A percentile compares a stretch with the other conserved stretches of the same genome.
Evolutionary conservation across 1,140 invertebrate genomes (phyloP).

Genomic region (Drosophila varians): DNA sequence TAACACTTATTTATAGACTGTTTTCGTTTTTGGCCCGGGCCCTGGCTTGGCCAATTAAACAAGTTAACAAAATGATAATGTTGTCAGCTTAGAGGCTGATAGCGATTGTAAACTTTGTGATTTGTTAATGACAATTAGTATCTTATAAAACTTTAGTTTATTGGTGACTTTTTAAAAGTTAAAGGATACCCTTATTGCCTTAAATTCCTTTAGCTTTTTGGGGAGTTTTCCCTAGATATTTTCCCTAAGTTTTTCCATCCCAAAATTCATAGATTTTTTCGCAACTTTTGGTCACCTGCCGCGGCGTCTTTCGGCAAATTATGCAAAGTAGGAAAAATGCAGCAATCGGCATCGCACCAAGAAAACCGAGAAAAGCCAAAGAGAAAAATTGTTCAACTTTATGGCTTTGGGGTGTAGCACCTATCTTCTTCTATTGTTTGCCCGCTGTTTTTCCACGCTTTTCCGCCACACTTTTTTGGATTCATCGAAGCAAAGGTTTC

Average conservation of each 20-base stretch:
- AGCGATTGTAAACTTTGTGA: conserved; percentile 5
- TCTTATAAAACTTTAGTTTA: neutral
- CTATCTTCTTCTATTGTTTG: conserved; percentile 39
- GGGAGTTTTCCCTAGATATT: neutral
- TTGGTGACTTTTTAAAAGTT: no score
- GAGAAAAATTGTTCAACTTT: conserved; percentile 26
- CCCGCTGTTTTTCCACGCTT: conserved; percentile 51
- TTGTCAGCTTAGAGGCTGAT: conserved; percentile 31
- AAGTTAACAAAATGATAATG: conserved; percentile 49
- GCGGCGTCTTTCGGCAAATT: conserved; percentile 45
- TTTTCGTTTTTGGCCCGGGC: conserved; percentile 1
- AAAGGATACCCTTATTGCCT: no score
- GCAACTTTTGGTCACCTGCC: conserved; percentile 43
- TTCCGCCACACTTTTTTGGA: conserved; percentile 59
- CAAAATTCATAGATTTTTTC: conserved; percentile 32
- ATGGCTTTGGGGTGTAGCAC: conserved; percentile 5
- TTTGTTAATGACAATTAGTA: conserved; percentile 18
- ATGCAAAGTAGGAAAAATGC: conserved; percentile 57
- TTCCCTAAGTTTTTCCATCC: neutral
- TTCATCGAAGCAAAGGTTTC: conserved; percentile 49
- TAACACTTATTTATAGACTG: conserved; percentile 39
- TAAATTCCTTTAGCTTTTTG: neutral
- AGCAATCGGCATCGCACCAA: conserved; percentile 40
- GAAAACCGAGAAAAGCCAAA: conserved; percentile 16
- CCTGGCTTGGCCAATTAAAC: conserved; percentile 23